Evolutionary conservation across 1,140 invertebrate genomes (phyloP), one percentile per base, ranked within the genome.

Genomic region (Mya arenaria): DNA sequence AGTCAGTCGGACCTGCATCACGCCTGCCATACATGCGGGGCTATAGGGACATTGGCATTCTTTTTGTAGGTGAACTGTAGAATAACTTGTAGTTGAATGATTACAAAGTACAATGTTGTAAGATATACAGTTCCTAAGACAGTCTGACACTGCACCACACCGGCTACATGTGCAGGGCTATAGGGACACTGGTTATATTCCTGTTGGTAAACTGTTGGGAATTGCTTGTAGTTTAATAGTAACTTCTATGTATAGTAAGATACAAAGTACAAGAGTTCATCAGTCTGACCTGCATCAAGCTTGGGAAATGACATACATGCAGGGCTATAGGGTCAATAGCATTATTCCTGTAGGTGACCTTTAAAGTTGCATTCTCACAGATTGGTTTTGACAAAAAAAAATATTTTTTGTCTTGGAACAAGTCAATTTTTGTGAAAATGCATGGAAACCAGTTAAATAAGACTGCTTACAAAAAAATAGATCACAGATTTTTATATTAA

Each of bases 301-400:
- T 19, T 98, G 98, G 92, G 96, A 98, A 90, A 95, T 98, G n/a
- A n/a, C n/a, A n/a, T n/a, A n/a, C n/a, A n/a, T 98, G 98, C 92
- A 98, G 98, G 30, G 96, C 99, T 32, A 95, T 99, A 92, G 97
- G 97, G 34, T 99, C 98, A 28, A n/a, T n/a, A n/a, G n/a, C n/a
- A n/a, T n/a, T n/a, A n/a, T n/a, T n/a, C n/a, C n/a, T n/a, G n/a
- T n/a, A n/a, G n/a, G n/a, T n/a, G n/a, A n/a, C n/a, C n/a, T n/a
- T n/a, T n/a, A n/a, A n/a, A n/a, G n/a, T n/a, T n/a, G n/a, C n/a
- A n/a, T n/a, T n/a, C n/a, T n/a, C n/a, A n/a, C n/a, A n/a, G n/a
- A n/a, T n/a, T n/a, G n/a, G n/a, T n/a, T n/a, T n/a, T n/a, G n/a
- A n/a, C n/a, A n/a, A n/a, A n/a, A n/a, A n/a, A n/a, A n/a, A n/a